phyloP scores from a whole-genome alignment of 2,113 vertebrate genomes.

The Cepphus grylle region DNA sequence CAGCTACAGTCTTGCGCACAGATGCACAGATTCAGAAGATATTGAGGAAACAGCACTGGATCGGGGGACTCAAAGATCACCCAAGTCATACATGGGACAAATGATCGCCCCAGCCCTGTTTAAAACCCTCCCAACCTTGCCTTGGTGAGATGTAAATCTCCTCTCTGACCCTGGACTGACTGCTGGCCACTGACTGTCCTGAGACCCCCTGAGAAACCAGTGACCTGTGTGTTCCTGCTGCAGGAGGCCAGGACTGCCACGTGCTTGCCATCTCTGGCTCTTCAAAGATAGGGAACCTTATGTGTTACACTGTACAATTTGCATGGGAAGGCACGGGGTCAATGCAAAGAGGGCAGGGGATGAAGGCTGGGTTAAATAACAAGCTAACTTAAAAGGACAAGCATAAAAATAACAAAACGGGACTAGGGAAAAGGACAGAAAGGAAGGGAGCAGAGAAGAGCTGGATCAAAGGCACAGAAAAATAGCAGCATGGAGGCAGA shows the following conservation, averaged over 20 bases:
- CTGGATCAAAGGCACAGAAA: background rate
- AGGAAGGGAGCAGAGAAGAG: background rate
- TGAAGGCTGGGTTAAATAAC: background rate
- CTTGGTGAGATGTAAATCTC: background rate
- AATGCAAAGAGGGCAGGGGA: background rate
- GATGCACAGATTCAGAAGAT: background rate
- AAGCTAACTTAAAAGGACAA: background rate
- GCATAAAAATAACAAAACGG: background rate
- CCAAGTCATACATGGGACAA: background rate
- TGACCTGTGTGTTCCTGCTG: background rate
- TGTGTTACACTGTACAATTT: background rate
- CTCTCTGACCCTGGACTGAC: background rate
- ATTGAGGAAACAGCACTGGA: background rate
- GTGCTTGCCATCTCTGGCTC: background rate
- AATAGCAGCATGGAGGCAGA: background rate
- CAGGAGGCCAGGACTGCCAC: accelerated
- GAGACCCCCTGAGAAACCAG: background rate
- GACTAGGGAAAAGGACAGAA: background rate
- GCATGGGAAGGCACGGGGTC: background rate
- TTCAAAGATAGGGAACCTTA: background rate
- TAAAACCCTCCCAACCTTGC: background rate
- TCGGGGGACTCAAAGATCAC: background rate
- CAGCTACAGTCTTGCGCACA: background rate
- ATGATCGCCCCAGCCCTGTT: background rate
- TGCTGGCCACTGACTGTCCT: background rate